These are phyloP conservation scores for Orchesellides sinensis DNA, from an alignment of 2,888 invertebrate species.

Conservation along the genomic window DNA sequence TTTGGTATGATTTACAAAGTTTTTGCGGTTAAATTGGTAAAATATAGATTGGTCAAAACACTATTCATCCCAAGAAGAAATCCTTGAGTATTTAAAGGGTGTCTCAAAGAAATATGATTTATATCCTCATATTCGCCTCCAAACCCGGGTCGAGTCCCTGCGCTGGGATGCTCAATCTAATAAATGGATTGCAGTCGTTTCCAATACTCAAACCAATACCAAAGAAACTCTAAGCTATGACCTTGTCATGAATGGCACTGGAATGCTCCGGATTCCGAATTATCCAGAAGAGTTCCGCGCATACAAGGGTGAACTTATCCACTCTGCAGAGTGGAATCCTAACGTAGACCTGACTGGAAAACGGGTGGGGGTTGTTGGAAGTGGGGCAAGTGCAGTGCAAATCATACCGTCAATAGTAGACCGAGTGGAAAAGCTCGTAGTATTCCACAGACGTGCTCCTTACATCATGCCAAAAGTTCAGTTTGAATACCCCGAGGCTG, in stretches of 20 bases:
- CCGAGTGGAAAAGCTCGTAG: constrained; percentile 49
- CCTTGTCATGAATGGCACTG: constrained; percentile 52
- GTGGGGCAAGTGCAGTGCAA: constrained; percentile 66
- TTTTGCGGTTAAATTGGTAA: too few species aligned
- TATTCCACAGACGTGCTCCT: constrained; percentile 55
- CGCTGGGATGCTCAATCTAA: constrained; percentile 36
- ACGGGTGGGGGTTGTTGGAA: constrained; percentile 63
- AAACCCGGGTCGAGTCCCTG: constrained; percentile 33
- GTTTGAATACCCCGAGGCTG: constrained; percentile 39
- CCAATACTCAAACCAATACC: neutral
- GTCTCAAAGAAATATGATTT: constrained; percentile 53
- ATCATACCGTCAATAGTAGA: constrained; percentile 59
- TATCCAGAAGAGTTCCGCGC: constrained; percentile 48
- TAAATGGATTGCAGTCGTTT: constrained; percentile 44
- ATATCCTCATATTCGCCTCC: constrained; percentile 53
- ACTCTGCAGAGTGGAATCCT: constrained; percentile 63
- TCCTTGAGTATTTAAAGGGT: constrained; percentile 56
- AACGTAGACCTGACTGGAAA: constrained; percentile 48
- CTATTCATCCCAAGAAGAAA: constrained; percentile 58
- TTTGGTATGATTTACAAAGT: neutral
- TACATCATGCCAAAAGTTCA: constrained; percentile 46
- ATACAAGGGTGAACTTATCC: constrained; percentile 45
- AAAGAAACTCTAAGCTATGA: constrained; percentile 30
- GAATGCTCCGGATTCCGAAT: constrained; percentile 59
- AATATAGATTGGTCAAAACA: constrained; percentile 56